These are phyloP conservation scores for Leuciscus waleckii DNA, from an alignment of 2,797 vertebrate species.

Conservation along the genomic window DNA sequence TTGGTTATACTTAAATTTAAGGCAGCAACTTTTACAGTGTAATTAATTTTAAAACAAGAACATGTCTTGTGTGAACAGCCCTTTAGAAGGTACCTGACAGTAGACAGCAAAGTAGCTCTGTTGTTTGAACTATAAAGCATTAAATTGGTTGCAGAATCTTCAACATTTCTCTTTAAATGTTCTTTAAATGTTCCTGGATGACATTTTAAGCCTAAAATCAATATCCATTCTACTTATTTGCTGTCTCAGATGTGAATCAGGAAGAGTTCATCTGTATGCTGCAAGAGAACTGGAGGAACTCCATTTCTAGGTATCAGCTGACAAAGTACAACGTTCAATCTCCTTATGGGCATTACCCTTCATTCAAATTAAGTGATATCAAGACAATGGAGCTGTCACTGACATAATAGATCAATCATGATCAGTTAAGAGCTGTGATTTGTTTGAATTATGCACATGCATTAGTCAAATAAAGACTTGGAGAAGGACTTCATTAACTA, in stretches of 20 bases:
- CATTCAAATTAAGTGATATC: slow-evolving; percentile 42
- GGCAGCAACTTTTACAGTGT: too few relatives aligned
- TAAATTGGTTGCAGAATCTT: not conserved
- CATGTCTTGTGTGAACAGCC: not conserved
- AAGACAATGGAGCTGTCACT: not conserved
- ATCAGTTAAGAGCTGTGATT: slow-evolving; percentile 23
- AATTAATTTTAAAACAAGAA: not conserved
- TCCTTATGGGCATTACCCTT: slow-evolving; percentile 33
- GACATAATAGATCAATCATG: slow-evolving; percentile 10
- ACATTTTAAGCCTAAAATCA: not conserved
- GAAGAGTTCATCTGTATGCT: slow-evolving; percentile 5
- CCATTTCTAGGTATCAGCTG: not conserved
- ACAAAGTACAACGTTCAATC: slow-evolving; percentile 36
- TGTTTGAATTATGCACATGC: slow-evolving; percentile 39
- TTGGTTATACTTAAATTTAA: too few relatives aligned
- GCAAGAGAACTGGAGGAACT: slow-evolving; percentile 13
- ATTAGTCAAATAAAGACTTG: slow-evolving; percentile 26
- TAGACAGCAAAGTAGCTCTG: not conserved
- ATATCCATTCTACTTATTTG: not conserved
- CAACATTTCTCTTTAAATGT: not conserved
- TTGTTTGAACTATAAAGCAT: not conserved
- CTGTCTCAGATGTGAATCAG: not conserved
- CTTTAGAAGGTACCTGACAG: not conserved
- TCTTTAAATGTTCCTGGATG: slow-evolving; percentile 11
- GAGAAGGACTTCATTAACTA: slow-evolving; percentile 29